These are phyloP conservation scores for Leucopsar rothschildi DNA, from an alignment of 2,113 vertebrate genomes.

Conservation along the genomic window DNA sequence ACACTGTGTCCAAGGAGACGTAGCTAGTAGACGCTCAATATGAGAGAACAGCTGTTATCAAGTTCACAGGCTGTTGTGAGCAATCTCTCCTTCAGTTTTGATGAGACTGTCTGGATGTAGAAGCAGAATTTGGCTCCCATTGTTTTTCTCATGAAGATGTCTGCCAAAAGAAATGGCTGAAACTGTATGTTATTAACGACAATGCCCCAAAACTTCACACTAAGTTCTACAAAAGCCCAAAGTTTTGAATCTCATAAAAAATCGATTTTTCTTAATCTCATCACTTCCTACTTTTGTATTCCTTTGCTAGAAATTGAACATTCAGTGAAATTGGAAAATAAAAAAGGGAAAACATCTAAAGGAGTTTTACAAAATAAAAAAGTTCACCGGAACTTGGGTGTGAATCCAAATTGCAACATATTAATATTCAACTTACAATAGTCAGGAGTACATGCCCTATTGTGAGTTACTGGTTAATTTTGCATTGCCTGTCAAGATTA, in stretches of 20 bases:
- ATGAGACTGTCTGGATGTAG: not conserved
- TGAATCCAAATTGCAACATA: not conserved
- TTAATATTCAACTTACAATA: not conserved
- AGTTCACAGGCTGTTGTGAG: not conserved
- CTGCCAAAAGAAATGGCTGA: not conserved
- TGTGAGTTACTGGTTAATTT: not conserved
- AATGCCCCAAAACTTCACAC: accelerated
- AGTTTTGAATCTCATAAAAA: not conserved
- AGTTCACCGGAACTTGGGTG: not conserved
- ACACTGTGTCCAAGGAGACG: accelerated
- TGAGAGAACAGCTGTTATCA: not conserved
- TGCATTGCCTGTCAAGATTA: not conserved
- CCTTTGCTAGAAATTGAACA: not conserved
- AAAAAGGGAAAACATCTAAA: not conserved
- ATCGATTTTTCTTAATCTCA: not conserved
- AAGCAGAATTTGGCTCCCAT: not conserved
- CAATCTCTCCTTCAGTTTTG: not conserved
- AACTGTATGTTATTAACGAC: not conserved
- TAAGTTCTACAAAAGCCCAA: not conserved
- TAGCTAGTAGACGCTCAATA: accelerated
- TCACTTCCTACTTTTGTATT: not conserved
- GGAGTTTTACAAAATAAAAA: not conserved
- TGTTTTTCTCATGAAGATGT: not conserved
- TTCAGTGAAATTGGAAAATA: not conserved
- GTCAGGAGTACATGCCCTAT: not conserved